phyloP scores from a whole-genome alignment of 2,888 invertebrate species.

The Oscheius onirici region DNA sequence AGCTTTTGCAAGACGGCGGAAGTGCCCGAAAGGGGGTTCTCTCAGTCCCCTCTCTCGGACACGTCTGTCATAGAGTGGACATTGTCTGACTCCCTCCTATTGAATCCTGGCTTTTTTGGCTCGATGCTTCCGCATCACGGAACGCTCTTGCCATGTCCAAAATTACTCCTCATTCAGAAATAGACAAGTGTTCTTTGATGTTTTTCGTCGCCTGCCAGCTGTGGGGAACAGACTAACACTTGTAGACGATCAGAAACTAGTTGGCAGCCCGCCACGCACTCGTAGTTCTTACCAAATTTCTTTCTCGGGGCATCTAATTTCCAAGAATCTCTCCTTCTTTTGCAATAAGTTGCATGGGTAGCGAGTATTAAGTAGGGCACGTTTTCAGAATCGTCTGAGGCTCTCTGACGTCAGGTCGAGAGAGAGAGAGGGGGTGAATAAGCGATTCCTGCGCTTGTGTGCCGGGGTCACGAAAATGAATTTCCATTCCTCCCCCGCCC shows the following conservation, averaged over 20 bases:
- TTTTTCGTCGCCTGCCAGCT: slow-evolving; percentile 6
- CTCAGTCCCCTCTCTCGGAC: not conserved
- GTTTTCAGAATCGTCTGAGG: not conserved
- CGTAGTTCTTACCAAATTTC: not conserved
- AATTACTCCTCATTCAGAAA: not conserved
- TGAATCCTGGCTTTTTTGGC: not conserved
- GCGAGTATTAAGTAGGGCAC: not conserved
- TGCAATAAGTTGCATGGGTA: not conserved
- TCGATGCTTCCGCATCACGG: not conserved
- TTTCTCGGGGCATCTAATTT: not conserved
- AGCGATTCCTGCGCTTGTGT: slow-evolving; percentile 12
- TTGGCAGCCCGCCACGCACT: not conserved
- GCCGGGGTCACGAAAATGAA: slow-evolving; percentile 14
- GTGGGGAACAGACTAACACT: slow-evolving; percentile 16
- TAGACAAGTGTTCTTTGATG: slow-evolving; percentile 1
- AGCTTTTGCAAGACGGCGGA: slow-evolving; percentile 7
- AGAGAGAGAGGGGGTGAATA: slow-evolving; percentile 5
- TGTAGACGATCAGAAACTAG: slow-evolving; percentile 25
- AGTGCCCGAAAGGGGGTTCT: slow-evolving; percentile 15
- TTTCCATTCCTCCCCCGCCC: slow-evolving; percentile 20
- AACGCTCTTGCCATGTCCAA: not conserved
- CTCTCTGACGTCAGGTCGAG: slow-evolving; percentile 13
- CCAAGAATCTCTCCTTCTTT: not conserved
- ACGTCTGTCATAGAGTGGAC: slow-evolving; percentile 14
- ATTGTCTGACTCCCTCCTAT: slow-evolving; percentile 9